phyloP scores from a whole-genome alignment of 2,113 vertebrate species.

The Chaetorhynchus papuensis region DNA sequence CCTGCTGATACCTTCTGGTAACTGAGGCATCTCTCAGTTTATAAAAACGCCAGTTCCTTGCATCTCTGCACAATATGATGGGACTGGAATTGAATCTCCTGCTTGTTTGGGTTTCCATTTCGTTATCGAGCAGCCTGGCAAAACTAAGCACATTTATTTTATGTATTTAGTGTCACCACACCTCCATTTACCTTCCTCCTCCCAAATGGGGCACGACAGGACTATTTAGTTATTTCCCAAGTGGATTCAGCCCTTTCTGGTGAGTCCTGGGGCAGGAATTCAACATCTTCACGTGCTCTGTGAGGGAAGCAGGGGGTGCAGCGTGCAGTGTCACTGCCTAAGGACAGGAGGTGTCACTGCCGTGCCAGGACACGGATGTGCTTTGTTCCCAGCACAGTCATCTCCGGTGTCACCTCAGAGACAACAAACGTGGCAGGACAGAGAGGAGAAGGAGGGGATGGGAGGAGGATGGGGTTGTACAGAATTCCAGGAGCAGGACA shows the following conservation, averaged over 20 bases:
- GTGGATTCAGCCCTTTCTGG: not conserved
- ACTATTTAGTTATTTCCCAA: not conserved
- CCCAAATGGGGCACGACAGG: rapidly evolving
- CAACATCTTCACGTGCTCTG: not conserved
- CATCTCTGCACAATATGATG: not conserved
- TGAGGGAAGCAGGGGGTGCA: not conserved
- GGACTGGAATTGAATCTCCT: not conserved
- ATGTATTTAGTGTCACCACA: not conserved
- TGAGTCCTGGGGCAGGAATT: not conserved
- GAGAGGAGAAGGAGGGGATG: not conserved
- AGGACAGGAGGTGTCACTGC: not conserved
- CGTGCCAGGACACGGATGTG: not conserved
- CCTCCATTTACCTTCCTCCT: not conserved
- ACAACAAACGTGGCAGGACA: rapidly evolving
- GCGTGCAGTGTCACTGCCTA: rapidly evolving
- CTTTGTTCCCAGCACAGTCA: not conserved
- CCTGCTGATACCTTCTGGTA: not conserved
- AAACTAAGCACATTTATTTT: not conserved
- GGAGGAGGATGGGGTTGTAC: not conserved
- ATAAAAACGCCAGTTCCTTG: not conserved
- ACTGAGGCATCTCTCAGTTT: not conserved
- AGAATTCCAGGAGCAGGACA: not conserved
- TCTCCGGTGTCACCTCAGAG: not conserved
- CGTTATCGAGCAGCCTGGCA: not conserved
- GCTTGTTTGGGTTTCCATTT: not conserved